Conservation (phyloP, 1,140 invertebrate genomes). For the Cyclargus thomasi region DNA sequence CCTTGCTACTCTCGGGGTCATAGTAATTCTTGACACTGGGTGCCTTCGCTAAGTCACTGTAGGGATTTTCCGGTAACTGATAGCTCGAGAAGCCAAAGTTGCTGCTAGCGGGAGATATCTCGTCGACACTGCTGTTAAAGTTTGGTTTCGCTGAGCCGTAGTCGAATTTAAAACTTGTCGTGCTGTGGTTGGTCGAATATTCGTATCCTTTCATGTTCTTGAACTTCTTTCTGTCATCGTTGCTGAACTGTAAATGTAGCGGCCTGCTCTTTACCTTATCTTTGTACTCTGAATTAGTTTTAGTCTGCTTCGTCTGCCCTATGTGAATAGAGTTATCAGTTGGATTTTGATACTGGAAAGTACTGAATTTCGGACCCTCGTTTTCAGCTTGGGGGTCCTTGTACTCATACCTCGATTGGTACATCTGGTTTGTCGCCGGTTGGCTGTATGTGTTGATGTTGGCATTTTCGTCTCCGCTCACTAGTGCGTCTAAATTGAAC, state of each 20-base stretch:
- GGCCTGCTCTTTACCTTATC: constrained; percentile 48
- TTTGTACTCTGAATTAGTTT: constrained; percentile 41
- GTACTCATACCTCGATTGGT: constrained; percentile 33
- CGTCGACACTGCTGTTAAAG: constrained; percentile 45
- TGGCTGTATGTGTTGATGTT: constrained; percentile 27
- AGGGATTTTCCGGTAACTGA: constrained; percentile 43
- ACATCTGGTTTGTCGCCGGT: constrained; percentile 21
- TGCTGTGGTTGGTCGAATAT: constrained; percentile 54
- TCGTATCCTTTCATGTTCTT: constrained; percentile 50
- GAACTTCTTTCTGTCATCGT: constrained; percentile 38
- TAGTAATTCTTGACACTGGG: constrained; percentile 36
- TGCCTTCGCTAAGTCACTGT: constrained; percentile 40
- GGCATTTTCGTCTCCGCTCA: constrained; percentile 23
- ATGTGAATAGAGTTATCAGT: constrained; percentile 18
- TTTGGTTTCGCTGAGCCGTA: constrained; percentile 37
- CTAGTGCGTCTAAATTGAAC: constrained; percentile 22
- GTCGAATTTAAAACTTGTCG: constrained; percentile 47
- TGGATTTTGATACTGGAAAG: constrained; percentile 17
- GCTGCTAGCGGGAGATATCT: constrained; percentile 53
- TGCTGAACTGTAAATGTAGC: constrained; percentile 31
- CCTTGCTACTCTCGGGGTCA: constrained; percentile 33
- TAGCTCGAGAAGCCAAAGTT: constrained; percentile 49
- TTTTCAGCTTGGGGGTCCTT: constrained; percentile 10
- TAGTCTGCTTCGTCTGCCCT: constrained; percentile 27
- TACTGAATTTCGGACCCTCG: constrained; percentile 18